A percentile compares a stretch with the other conserved stretches of the same genome.
Conservation (phyloP, 2,888 invertebrate genomes). For the Polyommatus icarus region DNA sequence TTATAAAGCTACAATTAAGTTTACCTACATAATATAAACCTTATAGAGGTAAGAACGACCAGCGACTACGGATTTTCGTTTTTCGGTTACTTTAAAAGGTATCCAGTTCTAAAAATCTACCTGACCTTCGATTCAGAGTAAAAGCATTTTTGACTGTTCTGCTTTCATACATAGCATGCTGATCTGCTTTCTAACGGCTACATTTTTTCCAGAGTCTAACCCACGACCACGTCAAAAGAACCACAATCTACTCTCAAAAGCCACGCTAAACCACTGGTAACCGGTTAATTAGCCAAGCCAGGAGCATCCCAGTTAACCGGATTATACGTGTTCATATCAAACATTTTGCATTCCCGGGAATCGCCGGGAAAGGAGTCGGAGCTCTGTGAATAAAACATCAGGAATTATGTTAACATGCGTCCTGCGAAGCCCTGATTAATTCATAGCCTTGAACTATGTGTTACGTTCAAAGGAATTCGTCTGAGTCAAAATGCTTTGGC, state of each 20-base stretch:
- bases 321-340: slow-evolving; percentile 30
- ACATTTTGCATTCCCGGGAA: slow-evolving; percentile 35
- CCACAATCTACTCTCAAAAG: not conserved
- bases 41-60: too few species aligned
- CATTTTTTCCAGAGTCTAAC: not conserved
- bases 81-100: too few species aligned
- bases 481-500: not conserved
- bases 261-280: not conserved
- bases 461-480: slow-evolving; percentile 32
- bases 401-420: slow-evolving; percentile 43
- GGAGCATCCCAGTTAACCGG: not conserved
- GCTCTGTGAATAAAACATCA: slow-evolving; percentile 43
- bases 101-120: too few species aligned
- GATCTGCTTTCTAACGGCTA: not conserved
- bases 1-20: too few species aligned
- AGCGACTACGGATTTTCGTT: too few species aligned
- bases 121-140: too few species aligned
- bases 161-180: too few species aligned
- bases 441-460: slow-evolving; percentile 37
- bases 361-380: slow-evolving; percentile 33
- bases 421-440: slow-evolving; percentile 42
- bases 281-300: slow-evolving; percentile 8
- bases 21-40: too few species aligned
- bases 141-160: too few species aligned
- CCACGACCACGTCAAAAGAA: not conserved